These are phyloP conservation scores for Drosophila ustulata DNA, from an alignment of 2,888 invertebrate genomes.

Conservation along the genomic window DNA sequence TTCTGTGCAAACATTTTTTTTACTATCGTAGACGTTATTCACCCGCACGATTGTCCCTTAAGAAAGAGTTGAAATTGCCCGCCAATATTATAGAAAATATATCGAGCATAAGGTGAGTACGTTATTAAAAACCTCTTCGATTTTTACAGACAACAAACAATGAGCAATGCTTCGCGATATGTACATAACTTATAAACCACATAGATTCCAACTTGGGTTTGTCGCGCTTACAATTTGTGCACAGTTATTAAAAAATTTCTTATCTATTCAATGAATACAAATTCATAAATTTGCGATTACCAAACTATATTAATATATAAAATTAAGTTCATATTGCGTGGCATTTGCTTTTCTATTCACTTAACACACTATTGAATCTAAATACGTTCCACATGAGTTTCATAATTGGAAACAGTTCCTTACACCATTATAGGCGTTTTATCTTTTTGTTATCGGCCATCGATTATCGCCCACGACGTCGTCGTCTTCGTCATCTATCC, in stretches of 20 bases:
- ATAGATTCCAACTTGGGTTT: not conserved
- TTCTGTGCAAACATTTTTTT: slow-evolving; percentile 71
- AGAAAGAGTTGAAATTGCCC: slow-evolving; percentile 92
- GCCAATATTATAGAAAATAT: slow-evolving; percentile 92
- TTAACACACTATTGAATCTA: slow-evolving; percentile 15
- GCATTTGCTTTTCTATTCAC: slow-evolving; percentile 20
- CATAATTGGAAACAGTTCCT: slow-evolving; percentile 20
- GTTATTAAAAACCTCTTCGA: slow-evolving; percentile 21
- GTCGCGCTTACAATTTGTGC: not conserved
- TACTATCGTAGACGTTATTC: slow-evolving; percentile 91
- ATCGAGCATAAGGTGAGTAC: slow-evolving; percentile 90
- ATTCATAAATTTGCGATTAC: too few relatives aligned
- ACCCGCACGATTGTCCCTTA: slow-evolving; percentile 92
- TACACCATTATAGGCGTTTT: slow-evolving; percentile 19
- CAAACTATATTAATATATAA: not conserved
- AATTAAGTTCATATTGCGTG: not conserved
- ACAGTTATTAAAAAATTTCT: too few relatives aligned
- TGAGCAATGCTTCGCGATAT: slow-evolving; percentile 19
- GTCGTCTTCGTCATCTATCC: slow-evolving; percentile 6
- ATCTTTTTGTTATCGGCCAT: slow-evolving; percentile 25
- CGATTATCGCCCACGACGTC: slow-evolving; percentile 7
- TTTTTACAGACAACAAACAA: slow-evolving; percentile 19
- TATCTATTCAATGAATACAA: too few relatives aligned
- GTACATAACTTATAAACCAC: not conserved
- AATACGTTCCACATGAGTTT: slow-evolving; percentile 38